Evolutionary conservation across 2,113 vertebrate genomes (phyloP), one percentile per base, ranked within the genome.

Genomic region (Puma concolor): DNA sequence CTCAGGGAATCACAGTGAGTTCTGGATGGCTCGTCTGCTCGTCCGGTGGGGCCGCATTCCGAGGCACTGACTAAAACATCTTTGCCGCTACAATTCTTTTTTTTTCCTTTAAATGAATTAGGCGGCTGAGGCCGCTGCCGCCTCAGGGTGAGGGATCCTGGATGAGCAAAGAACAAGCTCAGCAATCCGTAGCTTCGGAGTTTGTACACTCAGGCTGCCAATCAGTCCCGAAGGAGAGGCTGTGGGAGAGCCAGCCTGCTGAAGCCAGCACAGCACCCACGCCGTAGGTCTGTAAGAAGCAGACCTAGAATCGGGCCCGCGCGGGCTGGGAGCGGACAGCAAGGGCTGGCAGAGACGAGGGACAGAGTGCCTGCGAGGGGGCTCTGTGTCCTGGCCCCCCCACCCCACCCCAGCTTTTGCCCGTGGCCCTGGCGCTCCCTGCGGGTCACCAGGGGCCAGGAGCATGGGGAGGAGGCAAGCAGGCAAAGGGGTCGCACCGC

Each of bases 1-100:
- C 1, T 0, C 7, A 2, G 12, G 2, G 31, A 13, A 2, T 33
- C 13, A 19, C n/a, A 15, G 63, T 2, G 33, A 71, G 67, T 17
- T 79, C 23, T 41, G 27, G 27, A 15, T 3, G 7, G 19, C 33
- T 31, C 2, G 29, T 52, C 14, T 7, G 19, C 33, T 31, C 4
- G 21, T 52, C 14, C 0, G 33, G 1, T 6, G 50, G 50, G 60
- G 19, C 27, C 41, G 7, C 4, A 4, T 29, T 41, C 50, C n/a
- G 27, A 52, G 72, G 41, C 63, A 2, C 31, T 64, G 25, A 80
- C 44, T 54, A 38, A 13, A 82, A 52, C 77, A 19, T 33, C 36
- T 38, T 29, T 33, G 44, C 44, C 33, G 25, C 16, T 1, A 38
- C 33, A 63, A 27, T 74, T 12, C 64, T 5, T 25, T 48, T n/a